phyloP scores from a whole-genome alignment of 2,113 vertebrate genomes.

The Neotoma lepida region DNA sequence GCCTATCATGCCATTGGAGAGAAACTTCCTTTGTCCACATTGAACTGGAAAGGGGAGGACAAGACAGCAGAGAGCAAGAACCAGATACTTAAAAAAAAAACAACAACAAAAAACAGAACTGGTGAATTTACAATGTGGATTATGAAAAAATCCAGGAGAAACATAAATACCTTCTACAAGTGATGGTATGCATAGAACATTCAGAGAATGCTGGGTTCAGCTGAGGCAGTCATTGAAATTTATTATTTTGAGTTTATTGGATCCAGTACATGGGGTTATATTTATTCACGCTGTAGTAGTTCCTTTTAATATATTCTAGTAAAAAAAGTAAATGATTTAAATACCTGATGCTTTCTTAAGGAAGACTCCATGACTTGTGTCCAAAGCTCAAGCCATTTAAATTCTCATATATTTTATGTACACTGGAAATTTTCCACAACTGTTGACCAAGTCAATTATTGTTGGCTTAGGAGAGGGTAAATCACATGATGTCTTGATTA shows the following conservation, averaged over 20 bases:
- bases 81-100: not conserved
- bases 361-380: not conserved
- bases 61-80: not conserved
- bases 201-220: not conserved
- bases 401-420: slow-evolving; percentile 16
- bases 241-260: slow-evolving; percentile 23
- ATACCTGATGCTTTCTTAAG: not conserved
- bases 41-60: not conserved
- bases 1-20: not conserved
- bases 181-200: not conserved
- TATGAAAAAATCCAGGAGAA: slow-evolving; percentile 33
- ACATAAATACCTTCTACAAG: not conserved
- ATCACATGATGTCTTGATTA: slow-evolving; percentile 14
- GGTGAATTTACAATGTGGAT: not conserved
- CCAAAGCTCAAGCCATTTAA: not conserved
- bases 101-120: not conserved
- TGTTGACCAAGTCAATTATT: not conserved
- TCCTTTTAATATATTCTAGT: slow-evolving; percentile 4
- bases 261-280: not conserved
- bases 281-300: not conserved
- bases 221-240: not conserved
- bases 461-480: not conserved
- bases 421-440: not conserved
- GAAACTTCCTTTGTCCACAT: not conserved
- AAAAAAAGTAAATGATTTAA: slow-evolving; percentile 43